Base-by-base conservation (phyloP, 2,113 vertebrate species). In the Prionailurus viverrinus region DNA sequence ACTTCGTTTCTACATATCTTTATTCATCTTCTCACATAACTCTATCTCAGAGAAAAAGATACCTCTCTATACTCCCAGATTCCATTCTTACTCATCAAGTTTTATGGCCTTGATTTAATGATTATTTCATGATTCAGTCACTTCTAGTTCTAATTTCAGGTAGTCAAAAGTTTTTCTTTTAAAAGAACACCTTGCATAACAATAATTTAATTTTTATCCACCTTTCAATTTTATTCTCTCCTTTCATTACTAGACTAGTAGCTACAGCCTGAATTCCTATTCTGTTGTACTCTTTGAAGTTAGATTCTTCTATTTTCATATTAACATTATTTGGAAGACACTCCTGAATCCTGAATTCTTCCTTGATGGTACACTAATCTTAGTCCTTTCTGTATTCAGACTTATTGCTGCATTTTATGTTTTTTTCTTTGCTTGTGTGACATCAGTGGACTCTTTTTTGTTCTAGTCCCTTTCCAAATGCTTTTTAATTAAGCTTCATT, bases 341-440 rank as follows among this genome's bases (percentile, higher is more conserved):
- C 21, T 10, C 73, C 73, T 48, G 55, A 48, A 63, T 71, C 39
- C 39, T 61, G 31, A 81, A 39, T 51, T 89, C 51, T 45, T 89
- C 80, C 65, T 51, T 79, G 36, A 45, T 55, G 41, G 61, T 15
- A 68, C 5, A 5, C 58, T 39, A 8, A 78, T 93, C 61, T 86
- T 79, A n/a, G 45, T 86, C n/a, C n/a, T 93, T 85, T 53, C 69
- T 53, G 15, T 55, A 39, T 23, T 93, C n/a, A 78, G 0, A 36
- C 18, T 93, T 86, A 78, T 13, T 86, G n/a, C 71, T 41, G 13
- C 45, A 41, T 55, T 76, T 66, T n/a, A 12, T 85, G 74, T 78
- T 68, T 93, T 93, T 93, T 48, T 86, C 36, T 93, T 86, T 86
- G 58, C n/a, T 55, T 93, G 4, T 55, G 92, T 66, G 82, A 78